Base-by-base conservation (phyloP, 2,113 vertebrate species). In the Steatornis caripensis region DNA sequence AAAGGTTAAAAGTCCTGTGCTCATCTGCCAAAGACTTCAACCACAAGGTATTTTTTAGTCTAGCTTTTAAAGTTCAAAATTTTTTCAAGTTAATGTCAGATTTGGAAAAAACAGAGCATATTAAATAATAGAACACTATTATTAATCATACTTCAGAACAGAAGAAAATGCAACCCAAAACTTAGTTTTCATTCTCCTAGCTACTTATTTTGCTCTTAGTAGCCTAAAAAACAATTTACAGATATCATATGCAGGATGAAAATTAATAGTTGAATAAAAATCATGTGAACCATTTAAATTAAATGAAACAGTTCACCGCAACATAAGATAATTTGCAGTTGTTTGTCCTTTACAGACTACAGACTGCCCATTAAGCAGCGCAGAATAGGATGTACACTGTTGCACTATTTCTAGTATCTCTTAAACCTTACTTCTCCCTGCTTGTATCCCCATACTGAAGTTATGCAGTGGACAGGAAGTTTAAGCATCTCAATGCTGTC, bases 31-130 rank as follows among this genome's bases (percentile, higher is more conserved):
- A 97, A 86, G 72, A 89, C 89, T 97, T 97, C 75, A 97, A 94
- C 78, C 85, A 96, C 92, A 97, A 97, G 78, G 62, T 89, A 94
- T 96, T 97, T 97, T 96, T 89, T 37, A 97, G 97, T 84, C 80
- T 95, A 79, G 54, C 83, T 96, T 96, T 95, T 96, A 96, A 97
- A 96, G 89, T 94, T 94, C 78, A 91, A 89, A 82, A 91, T 97
- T 94, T 97, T 98, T 96, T 92, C 60, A 95, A 95, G 95, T 91
- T 66, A 83, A 87, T 88, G 91, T 93, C 87, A 97, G 75, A 91
- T 97, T 96, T 97, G 70, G 90, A 95, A 97, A 96, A 95, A 96
- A 94, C 66, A 92, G 39, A 93, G 45, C 7, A 81, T 92, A 69
- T 88, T 94, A 95, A 87, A 95, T 95, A 96, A 92, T 81, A 95